Evolutionary conservation across 2,113 vertebrate genomes (phyloP), one percentile per base, ranked within the genome.

Genomic region (Anoplopoma fimbria): DNA sequence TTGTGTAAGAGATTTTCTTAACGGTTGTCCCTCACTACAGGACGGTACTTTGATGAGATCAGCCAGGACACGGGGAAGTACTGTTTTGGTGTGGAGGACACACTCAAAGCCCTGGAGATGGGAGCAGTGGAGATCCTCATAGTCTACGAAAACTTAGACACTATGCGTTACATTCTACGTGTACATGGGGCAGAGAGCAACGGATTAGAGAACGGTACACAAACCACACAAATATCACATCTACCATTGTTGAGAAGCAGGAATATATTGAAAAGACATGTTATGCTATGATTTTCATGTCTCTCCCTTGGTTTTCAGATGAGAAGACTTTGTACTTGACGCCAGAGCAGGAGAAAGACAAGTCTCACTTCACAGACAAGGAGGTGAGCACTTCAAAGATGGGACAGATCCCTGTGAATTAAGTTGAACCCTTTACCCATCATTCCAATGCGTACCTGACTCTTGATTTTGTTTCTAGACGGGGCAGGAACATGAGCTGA

Each of bases 361-460:
- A 99, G 93, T 99, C 98, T 85, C 98, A 99, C 94, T 99, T 99
- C 95, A 99, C 97, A 96, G 98, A 99, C 92, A 99, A 99, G 94
- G 98, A 99, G 97, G 98, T 99, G 93, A 91, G 94, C 17, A 6
- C 17, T 23, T 7, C 29, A 51, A 21, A 53, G 13, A 23, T 55
- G 47, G 9, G 65, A 55, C 9, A 1, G 25, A 38, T 58, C 9
- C 19, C 14, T 34, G 14, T 29, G 10, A 51, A 60, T 67, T 27
- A 57, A 33, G 21, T 29, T 33, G 3, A 38, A 61, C 6, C 23
- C 29, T n/a, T 72, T 53, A 4, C 31, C 31, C 13, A 25, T 64
- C 7, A 62, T 57, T 10, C 13, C 23, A 45, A n/a, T 31, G 19
- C 75, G 42, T 74, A 53, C 9, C 49, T 84, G 51, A 81, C 69